Conservation (phyloP, 2,888 invertebrate species). For the Lordiphosa andalusiaca region DNA sequence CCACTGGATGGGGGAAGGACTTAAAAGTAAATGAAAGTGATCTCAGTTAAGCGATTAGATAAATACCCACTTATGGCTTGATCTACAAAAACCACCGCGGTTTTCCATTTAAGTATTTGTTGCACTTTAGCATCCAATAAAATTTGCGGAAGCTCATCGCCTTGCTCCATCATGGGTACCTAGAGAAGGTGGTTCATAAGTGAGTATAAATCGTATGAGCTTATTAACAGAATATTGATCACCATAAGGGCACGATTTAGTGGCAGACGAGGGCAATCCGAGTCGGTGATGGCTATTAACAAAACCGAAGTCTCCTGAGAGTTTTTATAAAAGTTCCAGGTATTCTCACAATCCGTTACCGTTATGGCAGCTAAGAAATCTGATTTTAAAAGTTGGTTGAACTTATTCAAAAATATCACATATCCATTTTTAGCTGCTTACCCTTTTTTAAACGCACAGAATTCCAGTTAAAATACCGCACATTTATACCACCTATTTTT, state of each 20-base stretch:
- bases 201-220: too few species aligned
- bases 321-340: constrained; percentile 86
- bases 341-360: constrained; percentile 87
- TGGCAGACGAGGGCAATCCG: constrained; percentile 89
- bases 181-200: constrained; percentile 22
- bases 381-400: constrained; percentile 63
- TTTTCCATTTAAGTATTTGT: constrained; percentile 86
- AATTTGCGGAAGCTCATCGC: constrained; percentile 89
- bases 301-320: constrained; percentile 85
- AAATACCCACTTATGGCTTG: constrained; percentile 86
- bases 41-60: too few species aligned
- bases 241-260: constrained; percentile 85
- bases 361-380: constrained; percentile 88
- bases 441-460: constrained; percentile 87
- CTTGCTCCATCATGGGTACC: constrained; percentile 84
- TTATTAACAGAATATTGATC: constrained; percentile 3
- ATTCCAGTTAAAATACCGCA: constrained; percentile 86
- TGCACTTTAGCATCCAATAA: constrained; percentile 87
- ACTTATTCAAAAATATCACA: background rate
- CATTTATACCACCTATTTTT: constrained; percentile 85
- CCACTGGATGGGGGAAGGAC: constrained; percentile 40
- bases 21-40: background rate
- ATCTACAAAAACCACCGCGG: constrained; percentile 87
- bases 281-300: constrained; percentile 88
- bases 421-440: constrained; percentile 60